Evolutionary conservation across 2,797 vertebrate species (phyloP).

Genomic region (Lophius americanus): DNA sequence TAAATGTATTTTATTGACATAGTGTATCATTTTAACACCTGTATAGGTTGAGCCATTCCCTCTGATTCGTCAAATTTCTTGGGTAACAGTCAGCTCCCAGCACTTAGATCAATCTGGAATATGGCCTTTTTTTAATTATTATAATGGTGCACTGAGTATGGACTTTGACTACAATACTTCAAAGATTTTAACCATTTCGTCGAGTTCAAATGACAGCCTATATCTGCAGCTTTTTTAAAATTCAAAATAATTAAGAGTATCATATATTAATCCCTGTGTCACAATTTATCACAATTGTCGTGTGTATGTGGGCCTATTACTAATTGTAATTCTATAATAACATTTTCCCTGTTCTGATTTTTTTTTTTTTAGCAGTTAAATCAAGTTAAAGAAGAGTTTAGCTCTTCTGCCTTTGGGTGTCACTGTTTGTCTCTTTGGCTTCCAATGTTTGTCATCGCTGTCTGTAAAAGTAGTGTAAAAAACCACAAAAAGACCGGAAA

Average conservation of each 20-base stretch:
- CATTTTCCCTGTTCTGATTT: no score
- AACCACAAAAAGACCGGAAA: slow-evolving; percentile 17
- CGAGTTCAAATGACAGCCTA: neutral
- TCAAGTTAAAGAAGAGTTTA: neutral
- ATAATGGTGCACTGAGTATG: slow-evolving; percentile 29
- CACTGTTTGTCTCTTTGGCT: slow-evolving; percentile 47
- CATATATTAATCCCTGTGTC: no score
- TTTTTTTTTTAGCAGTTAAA: neutral
- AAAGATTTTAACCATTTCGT: neutral
- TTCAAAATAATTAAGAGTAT: neutral
- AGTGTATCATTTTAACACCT: neutral
- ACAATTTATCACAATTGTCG: neutral
- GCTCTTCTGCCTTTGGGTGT: slow-evolving; percentile 50
- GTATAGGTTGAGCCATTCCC: neutral
- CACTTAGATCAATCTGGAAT: neutral
- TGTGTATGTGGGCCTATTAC: neutral
- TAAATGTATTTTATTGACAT: neutral
- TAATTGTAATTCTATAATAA: neutral
- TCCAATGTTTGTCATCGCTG: slow-evolving; percentile 36
- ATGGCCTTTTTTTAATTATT: neutral
- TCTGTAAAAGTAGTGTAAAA: neutral
- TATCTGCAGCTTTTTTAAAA: neutral
- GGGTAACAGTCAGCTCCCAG: neutral
- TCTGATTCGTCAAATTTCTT: neutral
- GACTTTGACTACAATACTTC: neutral